Percentiles rank a stretch among this genome's conserved stretches.
Evolutionary conservation across 2,888 invertebrate genomes (phyloP).

Genomic region (Cabera pusaria): DNA sequence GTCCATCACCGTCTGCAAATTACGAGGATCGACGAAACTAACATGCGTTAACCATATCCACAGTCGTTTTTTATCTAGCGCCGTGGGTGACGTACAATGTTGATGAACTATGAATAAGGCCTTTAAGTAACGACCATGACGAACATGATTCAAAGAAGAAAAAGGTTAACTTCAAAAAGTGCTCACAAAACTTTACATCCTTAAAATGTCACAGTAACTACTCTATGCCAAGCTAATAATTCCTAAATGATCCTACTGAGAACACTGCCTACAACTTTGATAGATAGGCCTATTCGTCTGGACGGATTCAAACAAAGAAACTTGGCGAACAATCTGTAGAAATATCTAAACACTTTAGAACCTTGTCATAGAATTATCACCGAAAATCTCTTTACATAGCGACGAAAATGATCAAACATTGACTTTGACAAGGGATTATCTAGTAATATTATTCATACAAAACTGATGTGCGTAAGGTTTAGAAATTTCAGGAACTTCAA

Average conservation of each 20-base stretch:
- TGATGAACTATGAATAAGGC: too few relatives aligned
- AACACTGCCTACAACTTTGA: slow-evolving; percentile 40
- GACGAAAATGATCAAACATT: background rate
- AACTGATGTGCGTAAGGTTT: slow-evolving; percentile 14
- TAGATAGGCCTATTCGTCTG: slow-evolving; percentile 52
- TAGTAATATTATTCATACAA: slow-evolving; percentile 21
- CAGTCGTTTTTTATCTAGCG: too few relatives aligned
- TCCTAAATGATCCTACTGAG: background rate
- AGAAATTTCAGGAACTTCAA: slow-evolving; percentile 5
- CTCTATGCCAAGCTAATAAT: too few relatives aligned
- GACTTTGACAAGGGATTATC: background rate
- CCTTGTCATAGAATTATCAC: slow-evolving; percentile 1
- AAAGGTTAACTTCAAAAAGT: too few relatives aligned
- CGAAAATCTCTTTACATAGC: background rate
- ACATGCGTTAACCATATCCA: too few relatives aligned
- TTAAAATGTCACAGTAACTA: too few relatives aligned
- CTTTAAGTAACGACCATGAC: too few relatives aligned
- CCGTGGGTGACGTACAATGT: too few relatives aligned
- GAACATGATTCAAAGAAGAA: too few relatives aligned
- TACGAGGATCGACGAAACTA: too few relatives aligned
- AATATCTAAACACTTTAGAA: background rate
- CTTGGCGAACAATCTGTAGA: slow-evolving; percentile 12
- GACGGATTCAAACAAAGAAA: slow-evolving; percentile 52
- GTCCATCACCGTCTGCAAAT: too few relatives aligned
- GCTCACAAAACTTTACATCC: too few relatives aligned